These are phyloP conservation scores for Anolis carolinensis DNA, from an alignment of 2,113 vertebrate species.

Conservation along the genomic window DNA sequence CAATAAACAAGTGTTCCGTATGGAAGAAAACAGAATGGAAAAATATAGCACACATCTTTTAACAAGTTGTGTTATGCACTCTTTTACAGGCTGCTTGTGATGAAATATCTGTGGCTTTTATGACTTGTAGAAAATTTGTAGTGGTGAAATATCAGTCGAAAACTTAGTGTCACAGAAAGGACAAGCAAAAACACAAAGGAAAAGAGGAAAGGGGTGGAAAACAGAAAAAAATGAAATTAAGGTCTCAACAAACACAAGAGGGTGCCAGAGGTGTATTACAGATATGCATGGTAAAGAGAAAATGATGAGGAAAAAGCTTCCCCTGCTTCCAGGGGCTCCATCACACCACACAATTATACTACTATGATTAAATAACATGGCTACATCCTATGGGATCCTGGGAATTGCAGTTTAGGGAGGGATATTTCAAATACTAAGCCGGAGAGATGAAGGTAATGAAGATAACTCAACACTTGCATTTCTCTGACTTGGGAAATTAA, in stretches of 20 bases:
- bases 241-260: neutral
- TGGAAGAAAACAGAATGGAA: slow-evolving; percentile 21
- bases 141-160: neutral
- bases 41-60: slow-evolving; percentile 59
- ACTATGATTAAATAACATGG: too few species aligned
- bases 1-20: slow-evolving; percentile 47
- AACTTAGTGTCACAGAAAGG: neutral
- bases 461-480: too few species aligned
- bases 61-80: slow-evolving; percentile 53
- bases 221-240: neutral
- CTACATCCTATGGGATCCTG: too few species aligned
- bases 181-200: neutral
- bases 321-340: too few species aligned
- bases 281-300: too few species aligned
- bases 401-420: too few species aligned
- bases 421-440: too few species aligned
- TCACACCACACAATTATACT: too few species aligned
- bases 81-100: slow-evolving; percentile 43
- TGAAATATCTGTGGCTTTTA: slow-evolving; percentile 47
- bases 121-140: slow-evolving; percentile 40
- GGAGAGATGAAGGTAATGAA: too few species aligned
- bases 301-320: too few species aligned
- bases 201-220: neutral
- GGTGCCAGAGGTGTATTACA: too few species aligned
- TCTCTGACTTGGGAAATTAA: too few species aligned